These are phyloP conservation scores for Heliopora coerulea DNA, from an alignment of 92 coral and sea anemone genomes.

Conservation along the genomic window DNA sequence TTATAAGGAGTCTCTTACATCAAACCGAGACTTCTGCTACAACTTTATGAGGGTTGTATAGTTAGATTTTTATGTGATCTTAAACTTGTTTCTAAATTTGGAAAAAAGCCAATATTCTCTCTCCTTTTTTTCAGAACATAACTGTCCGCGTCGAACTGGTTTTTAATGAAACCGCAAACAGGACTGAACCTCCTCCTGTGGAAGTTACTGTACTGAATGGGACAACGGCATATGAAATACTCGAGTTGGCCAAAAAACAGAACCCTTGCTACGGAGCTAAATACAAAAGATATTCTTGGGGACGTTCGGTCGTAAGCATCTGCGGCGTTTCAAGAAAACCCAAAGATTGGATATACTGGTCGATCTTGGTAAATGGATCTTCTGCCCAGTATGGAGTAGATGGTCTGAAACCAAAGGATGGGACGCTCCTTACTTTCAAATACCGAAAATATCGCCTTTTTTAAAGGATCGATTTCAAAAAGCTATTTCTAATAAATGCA, in stretches of 20 bases:
- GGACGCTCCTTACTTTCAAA: slow-evolving; percentile 61
- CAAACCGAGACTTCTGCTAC: too few relatives aligned
- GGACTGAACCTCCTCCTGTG: slow-evolving; percentile 24
- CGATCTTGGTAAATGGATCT: slow-evolving; percentile 54
- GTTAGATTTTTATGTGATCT: too few relatives aligned
- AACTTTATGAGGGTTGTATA: too few relatives aligned
- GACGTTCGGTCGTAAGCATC: slow-evolving; percentile 57
- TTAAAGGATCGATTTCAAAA: too few relatives aligned
- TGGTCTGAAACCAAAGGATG: slow-evolving; percentile 62
- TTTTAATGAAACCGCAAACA: slow-evolving; percentile 42
- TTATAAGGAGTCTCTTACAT: too few relatives aligned
- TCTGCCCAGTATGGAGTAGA: slow-evolving; percentile 69
- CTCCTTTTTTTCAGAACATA: slow-evolving; percentile 62
- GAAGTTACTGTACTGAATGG: slow-evolving; percentile 48
- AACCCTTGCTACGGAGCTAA: slow-evolving; percentile 61
- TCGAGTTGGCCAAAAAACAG: slow-evolving; percentile 50
- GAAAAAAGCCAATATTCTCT: too few relatives aligned
- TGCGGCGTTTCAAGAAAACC: slow-evolving; percentile 53
- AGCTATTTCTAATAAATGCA: too few relatives aligned
- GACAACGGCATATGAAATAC: slow-evolving; percentile 58
- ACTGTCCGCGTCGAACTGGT: slow-evolving; percentile 63
- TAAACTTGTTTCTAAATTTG: too few relatives aligned
- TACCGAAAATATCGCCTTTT: slow-evolving; percentile 56
- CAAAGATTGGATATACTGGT: slow-evolving; percentile 59
- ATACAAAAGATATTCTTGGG: slow-evolving; percentile 46